These are phyloP conservation scores for Lycocorax pyrrhopterus DNA, from an alignment of 2,113 vertebrate species.

Conservation along the genomic window DNA sequence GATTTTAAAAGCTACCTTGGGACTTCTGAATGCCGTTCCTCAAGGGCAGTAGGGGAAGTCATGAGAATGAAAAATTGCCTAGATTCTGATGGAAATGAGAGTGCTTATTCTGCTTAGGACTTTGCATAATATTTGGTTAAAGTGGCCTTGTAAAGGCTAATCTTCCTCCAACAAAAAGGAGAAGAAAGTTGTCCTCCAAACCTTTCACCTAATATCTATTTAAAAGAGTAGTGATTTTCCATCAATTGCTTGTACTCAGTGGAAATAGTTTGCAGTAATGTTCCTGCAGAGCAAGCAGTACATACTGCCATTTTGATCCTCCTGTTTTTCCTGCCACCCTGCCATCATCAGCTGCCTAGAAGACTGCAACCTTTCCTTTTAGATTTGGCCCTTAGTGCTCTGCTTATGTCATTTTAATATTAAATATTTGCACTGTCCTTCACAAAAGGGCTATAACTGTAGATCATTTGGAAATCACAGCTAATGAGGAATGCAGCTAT, in stretches of 20 bases:
- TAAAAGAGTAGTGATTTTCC: neutral
- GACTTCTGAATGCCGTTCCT: neutral
- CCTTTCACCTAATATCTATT: neutral
- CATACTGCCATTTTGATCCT: neutral
- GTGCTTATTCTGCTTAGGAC: neutral
- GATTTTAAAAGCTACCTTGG: neutral
- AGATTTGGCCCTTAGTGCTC: neutral
- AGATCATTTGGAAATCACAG: neutral
- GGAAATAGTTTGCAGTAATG: neutral
- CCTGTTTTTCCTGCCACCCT: neutral
- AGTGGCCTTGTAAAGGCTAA: neutral
- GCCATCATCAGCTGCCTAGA: neutral
- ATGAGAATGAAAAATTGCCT: slow-evolving; percentile 4
- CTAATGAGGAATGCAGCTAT: neutral
- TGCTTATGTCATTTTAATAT: neutral
- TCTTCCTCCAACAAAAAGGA: neutral
- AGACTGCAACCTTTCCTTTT: neutral
- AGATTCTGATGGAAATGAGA: slow-evolving; percentile 4
- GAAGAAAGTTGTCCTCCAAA: neutral
- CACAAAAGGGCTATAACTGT: neutral
- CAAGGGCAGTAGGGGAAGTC: neutral
- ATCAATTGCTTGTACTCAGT: neutral
- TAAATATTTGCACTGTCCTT: neutral
- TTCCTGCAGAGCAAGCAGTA: neutral
- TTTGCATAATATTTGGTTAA: slow-evolving; percentile 7